Base-by-base conservation (phyloP, 2,113 vertebrate species). In the Probosciger aterrimus region DNA sequence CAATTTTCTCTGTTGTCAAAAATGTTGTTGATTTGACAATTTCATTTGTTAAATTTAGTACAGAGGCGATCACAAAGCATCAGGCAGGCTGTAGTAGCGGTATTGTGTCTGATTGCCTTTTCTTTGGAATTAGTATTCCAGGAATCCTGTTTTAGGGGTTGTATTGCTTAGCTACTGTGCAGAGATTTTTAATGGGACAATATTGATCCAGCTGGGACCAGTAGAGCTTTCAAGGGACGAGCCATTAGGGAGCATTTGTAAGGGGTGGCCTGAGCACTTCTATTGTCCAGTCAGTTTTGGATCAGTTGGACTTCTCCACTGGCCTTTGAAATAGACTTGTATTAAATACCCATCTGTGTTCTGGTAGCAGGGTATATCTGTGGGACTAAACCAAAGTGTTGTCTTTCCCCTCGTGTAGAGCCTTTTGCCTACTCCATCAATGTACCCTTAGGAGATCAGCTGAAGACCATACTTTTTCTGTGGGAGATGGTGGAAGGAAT, bases 401-500 rank as follows among this genome's bases (percentile, higher is more conserved):
- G 82, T 37, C 59, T 87, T 79, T 67, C 52, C 57, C 23, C 44
- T 83, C 63, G 79, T 93, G 82, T 86, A 70, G 96, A 86, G 90
- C 69, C 53, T 88, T 85, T 81, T 94, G 50, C 68, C 30, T 74
- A 35, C 37, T 88, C 77, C 16, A 43, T 53, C 82, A 88, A 74
- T 25, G 55, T 47, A 64, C 69, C 75, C 91, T 75, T 70, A 74
- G 88, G 85, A 86, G 60, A 63, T 83, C 60, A 64, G 50, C 62
- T 55, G 52, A 68, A 96, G 78, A 60, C 64, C 18, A 0, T 73
- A 28, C 71, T 93, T 96, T 77, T 92, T 62, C 88, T 10, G 2
- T 85, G 83, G 80, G 77, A 93, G 47, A 68, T 4, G 74, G 47
- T 69, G 55, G 63, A 90, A 90, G 22, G 75, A 88, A 86, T 87